Percentiles rank a stretch among this genome's conserved stretches.
Conservation (phyloP, 1,140 invertebrate genomes). For the Drosophila parabipectinata region DNA sequence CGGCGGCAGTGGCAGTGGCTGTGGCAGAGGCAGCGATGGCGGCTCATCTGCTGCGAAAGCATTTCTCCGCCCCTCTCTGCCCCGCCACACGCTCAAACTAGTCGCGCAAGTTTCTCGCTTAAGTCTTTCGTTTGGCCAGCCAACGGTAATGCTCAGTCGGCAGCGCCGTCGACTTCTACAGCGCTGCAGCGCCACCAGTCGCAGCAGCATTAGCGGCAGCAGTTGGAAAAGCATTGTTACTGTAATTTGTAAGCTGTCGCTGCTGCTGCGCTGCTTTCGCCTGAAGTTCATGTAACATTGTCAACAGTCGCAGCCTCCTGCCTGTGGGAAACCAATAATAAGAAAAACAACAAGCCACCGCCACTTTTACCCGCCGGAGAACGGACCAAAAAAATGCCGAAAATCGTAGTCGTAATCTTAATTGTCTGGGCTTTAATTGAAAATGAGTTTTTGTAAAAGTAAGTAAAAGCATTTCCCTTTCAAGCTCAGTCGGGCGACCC, state of each 20-base stretch:
- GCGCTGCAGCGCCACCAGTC: slow-evolving; percentile 15
- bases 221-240: slow-evolving; percentile 72
- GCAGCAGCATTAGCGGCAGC: slow-evolving; percentile 15
- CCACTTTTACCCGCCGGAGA: slow-evolving; percentile 62
- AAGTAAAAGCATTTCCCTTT: slow-evolving; percentile 80
- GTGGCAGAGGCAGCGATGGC: slow-evolving; percentile 18
- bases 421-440: slow-evolving; percentile 72
- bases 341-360: not conserved
- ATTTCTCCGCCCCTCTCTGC: slow-evolving; percentile 51
- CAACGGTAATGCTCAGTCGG: slow-evolving; percentile 69
- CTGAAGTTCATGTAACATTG: slow-evolving; percentile 81
- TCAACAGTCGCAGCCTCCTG: slow-evolving; percentile 64
- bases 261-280: slow-evolving; percentile 69
- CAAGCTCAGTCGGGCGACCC: slow-evolving; percentile 19
- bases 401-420: slow-evolving; percentile 74
- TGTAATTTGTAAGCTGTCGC: slow-evolving; percentile 70
- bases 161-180: slow-evolving; percentile 13
- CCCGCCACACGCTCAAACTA: slow-evolving; percentile 51
- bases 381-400: slow-evolving; percentile 42
- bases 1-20: slow-evolving; percentile 44
- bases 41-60: slow-evolving; percentile 77
- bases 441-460: slow-evolving; percentile 58
- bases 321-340: slow-evolving; percentile 35
- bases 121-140: slow-evolving; percentile 81
- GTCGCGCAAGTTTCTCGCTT: slow-evolving; percentile 82